Conservation (phyloP, 2,113 vertebrate species). For the Eolophus roseicapilla region DNA sequence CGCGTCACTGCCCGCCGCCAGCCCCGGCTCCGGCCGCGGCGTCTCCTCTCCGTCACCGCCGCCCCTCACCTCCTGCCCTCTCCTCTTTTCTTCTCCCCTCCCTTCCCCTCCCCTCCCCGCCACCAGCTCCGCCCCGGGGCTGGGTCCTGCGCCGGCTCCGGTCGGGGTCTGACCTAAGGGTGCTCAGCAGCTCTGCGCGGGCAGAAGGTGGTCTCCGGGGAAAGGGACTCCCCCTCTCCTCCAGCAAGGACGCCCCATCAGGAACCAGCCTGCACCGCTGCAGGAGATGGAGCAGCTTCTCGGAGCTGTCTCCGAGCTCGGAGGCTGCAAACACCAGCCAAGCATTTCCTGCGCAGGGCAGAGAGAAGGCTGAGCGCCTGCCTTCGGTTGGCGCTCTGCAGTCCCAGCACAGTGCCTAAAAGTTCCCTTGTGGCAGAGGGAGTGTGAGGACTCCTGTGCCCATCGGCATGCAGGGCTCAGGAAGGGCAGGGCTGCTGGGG, state of each 20-base stretch:
- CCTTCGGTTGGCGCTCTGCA: background rate
- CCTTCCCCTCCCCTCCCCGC: no score
- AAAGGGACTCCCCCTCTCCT: background rate
- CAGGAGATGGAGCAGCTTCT: background rate
- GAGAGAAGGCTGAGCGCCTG: background rate
- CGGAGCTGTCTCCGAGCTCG: background rate
- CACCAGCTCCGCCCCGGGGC: background rate
- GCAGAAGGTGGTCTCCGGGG: background rate
- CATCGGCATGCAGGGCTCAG: no score
- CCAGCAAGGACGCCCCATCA: background rate
- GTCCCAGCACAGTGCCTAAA: background rate
- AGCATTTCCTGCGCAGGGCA: background rate
- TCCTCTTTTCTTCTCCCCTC: no score
- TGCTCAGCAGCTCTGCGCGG: background rate
- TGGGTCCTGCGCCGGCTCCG: no score
- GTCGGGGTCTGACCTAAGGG: accelerated
- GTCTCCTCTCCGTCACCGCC: background rate
- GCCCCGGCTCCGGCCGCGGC: background rate
- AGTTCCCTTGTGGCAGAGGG: background rate
- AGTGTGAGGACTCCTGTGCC: background rate
- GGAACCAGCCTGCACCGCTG: no score
- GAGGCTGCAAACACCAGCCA: background rate
- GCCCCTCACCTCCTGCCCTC: no score
- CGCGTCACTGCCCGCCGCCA: background rate
- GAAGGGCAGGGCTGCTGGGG: background rate